Conservation (phyloP, 2,797 vertebrate species). For the Sebastes jordani region DNA sequence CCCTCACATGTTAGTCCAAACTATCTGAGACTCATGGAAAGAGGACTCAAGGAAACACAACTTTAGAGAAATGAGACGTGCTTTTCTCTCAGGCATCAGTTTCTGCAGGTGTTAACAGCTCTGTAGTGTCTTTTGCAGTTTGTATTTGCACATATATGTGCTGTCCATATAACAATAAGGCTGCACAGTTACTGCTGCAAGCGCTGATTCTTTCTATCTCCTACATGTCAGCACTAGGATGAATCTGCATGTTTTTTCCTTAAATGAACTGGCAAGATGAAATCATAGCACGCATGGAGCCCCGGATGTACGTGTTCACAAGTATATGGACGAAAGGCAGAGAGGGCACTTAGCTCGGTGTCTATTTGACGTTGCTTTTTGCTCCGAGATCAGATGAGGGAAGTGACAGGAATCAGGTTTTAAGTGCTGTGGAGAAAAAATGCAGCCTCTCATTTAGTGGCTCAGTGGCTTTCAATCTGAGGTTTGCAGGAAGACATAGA, state of each 20-base stretch:
- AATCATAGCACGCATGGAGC: not conserved
- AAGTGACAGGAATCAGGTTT: conserved; percentile 56
- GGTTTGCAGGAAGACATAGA: conserved; percentile 41
- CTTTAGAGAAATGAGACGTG: not conserved
- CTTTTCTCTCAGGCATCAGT: not conserved
- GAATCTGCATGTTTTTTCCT: not conserved
- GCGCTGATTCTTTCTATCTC: not conserved
- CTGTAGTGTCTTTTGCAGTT: not conserved
- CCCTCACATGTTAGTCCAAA: not conserved
- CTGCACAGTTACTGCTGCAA: not conserved
- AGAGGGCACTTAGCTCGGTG: not conserved
- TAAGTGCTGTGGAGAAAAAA: conserved; percentile 50
- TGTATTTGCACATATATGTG: not conserved
- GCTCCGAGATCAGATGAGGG: conserved; percentile 20
- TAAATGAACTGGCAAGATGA: not conserved
- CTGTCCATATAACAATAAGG: not conserved
- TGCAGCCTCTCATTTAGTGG: conserved; percentile 66
- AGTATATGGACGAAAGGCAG: not conserved
- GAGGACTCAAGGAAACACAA: not conserved
- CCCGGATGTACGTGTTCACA: not conserved
- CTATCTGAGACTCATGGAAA: not conserved
- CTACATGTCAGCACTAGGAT: not conserved
- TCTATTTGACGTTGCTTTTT: conserved; percentile 23
- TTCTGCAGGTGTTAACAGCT: not conserved
- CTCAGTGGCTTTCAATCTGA: conserved; percentile 61